Conservation (phyloP, 2,113 vertebrate genomes). For the Nyctibius bracteatus region DNA sequence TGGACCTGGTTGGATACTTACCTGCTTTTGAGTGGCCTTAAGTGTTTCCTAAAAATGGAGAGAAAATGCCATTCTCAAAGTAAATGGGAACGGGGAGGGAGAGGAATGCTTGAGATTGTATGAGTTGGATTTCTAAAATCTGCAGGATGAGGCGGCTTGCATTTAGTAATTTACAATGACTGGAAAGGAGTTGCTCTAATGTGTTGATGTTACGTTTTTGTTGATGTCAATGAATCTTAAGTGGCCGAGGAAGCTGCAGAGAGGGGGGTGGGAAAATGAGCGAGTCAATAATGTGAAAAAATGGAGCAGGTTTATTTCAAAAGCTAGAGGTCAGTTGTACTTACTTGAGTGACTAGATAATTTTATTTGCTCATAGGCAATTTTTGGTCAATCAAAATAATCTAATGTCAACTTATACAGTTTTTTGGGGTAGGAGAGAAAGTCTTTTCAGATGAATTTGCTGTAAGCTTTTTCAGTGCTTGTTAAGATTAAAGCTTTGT, state of each 20-base stretch:
- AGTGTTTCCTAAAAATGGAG: not conserved
- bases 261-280: not conserved
- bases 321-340: not conserved
- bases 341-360: not conserved
- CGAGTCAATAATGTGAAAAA: not conserved
- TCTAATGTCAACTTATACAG: constrained; percentile 14
- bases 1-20: not conserved
- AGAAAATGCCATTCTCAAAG: not conserved
- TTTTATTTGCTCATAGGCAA: constrained; percentile 28
- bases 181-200: not conserved
- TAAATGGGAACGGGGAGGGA: not conserved
- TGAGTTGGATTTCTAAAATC: not conserved
- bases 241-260: not conserved
- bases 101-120: not conserved
- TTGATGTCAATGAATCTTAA: not conserved
- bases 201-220: not conserved
- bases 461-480: constrained; percentile 52
- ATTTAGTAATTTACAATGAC: not conserved
- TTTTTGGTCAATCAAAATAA: constrained; percentile 48
- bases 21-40: not conserved
- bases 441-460: constrained; percentile 25
- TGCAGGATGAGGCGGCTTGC: not conserved
- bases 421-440: not conserved
- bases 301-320: not conserved
- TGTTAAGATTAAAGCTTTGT: constrained; percentile 58